These are phyloP conservation scores for Xylophagus ater DNA, from an alignment of 2,888 invertebrate genomes.

Conservation along the genomic window DNA sequence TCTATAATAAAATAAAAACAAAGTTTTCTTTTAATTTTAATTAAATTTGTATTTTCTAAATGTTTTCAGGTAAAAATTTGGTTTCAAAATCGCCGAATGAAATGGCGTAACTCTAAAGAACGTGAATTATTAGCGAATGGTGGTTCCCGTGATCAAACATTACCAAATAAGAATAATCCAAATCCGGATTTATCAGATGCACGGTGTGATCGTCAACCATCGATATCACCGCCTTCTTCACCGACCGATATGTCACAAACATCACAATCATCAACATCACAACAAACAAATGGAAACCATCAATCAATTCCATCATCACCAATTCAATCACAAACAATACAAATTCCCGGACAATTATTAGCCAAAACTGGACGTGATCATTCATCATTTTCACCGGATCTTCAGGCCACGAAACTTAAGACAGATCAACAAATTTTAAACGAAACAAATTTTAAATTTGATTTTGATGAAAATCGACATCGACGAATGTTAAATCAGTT, in stretches of 20 bases:
- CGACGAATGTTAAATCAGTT: constrained; percentile 20
- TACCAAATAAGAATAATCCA: constrained; percentile 94
- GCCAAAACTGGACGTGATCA: constrained; percentile 7
- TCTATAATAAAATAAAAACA: too few relatives aligned
- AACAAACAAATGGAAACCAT: too few relatives aligned
- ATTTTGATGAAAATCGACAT: constrained; percentile 15
- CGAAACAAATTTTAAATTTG: constrained; percentile 13
- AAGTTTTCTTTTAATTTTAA: too few relatives aligned
- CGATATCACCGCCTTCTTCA: constrained; percentile 43
- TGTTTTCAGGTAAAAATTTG: constrained; percentile 52
- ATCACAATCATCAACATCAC: constrained; percentile 17
- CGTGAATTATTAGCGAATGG: constrained; percentile 86
- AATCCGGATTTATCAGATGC: constrained; percentile 90
- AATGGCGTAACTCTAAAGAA: constrained; percentile 95
- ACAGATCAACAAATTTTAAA: background rate
- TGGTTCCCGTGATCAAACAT: constrained; percentile 86
- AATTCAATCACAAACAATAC: background rate
- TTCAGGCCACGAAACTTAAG: background rate
- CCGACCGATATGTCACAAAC: constrained; percentile 29
- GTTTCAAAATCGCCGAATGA: constrained; percentile 98
- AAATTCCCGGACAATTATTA: background rate
- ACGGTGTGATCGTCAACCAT: constrained; percentile 64
- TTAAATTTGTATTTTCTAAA: constrained; percentile 7
- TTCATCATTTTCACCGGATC: constrained; percentile 3
- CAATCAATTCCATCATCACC: too few relatives aligned